These are phyloP conservation scores for Coluber constrictor DNA, from an alignment of 2,797 vertebrate genomes.

Conservation along the genomic window DNA sequence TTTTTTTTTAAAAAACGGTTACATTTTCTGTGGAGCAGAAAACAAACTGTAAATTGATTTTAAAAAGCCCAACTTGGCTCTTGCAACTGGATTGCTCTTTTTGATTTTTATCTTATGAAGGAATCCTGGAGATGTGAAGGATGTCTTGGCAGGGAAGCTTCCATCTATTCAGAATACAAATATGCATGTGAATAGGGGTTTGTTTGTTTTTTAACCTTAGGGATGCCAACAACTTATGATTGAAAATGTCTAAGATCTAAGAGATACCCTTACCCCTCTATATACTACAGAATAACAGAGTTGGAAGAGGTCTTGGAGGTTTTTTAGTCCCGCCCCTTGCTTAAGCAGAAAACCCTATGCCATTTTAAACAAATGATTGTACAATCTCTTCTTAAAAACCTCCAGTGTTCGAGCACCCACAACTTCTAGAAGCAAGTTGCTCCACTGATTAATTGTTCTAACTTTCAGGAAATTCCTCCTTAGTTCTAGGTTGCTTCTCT, in stretches of 20 bases:
- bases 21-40: slow-evolving; percentile 39
- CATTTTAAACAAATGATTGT: not conserved
- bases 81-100: not conserved
- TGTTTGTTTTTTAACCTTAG: not conserved
- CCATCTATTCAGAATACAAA: not conserved
- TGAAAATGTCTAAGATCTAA: not conserved
- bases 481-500: not conserved
- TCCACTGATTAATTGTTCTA: not conserved
- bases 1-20: slow-evolving; percentile 45
- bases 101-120: not conserved
- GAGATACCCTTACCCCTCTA: not conserved
- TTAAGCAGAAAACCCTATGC: not conserved
- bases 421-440: not conserved
- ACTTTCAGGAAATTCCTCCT: not conserved
- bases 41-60: slow-evolving; percentile 36
- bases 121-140: not conserved
- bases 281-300: not conserved
- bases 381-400: not conserved
- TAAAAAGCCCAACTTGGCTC: not conserved
- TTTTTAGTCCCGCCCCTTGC: not conserved
- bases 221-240: not conserved
- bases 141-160: too few relatives aligned
- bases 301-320: not conserved
- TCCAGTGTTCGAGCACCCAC: not conserved
- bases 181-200: not conserved